These are phyloP conservation scores for Oegoconia quadripuncta DNA, from an alignment of 2,888 invertebrate species.

Conservation along the genomic window DNA sequence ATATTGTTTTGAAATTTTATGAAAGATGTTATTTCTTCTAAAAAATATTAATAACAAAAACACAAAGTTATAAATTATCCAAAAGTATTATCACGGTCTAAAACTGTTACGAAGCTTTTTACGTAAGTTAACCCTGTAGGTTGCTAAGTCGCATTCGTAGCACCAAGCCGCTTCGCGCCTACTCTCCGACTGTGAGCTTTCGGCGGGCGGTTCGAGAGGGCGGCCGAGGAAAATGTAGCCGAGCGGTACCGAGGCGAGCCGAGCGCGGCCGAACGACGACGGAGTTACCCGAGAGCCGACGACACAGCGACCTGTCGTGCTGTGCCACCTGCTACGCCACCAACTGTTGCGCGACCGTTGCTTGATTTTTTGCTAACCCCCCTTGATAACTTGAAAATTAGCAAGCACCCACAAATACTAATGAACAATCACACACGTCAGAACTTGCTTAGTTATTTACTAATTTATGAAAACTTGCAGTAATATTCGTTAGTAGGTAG, in stretches of 20 bases:
- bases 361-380: conserved; percentile 71
- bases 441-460: conserved; percentile 15
- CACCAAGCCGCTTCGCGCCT: conserved; percentile 55
- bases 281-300: conserved; percentile 20
- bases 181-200: conserved; percentile 72
- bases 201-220: conserved; percentile 72
- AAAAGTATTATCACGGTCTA: conserved; percentile 7
- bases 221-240: conserved; percentile 60
- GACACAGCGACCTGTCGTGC: conserved; percentile 63
- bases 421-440: conserved; percentile 7
- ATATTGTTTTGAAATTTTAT: no score
- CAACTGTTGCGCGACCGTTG: conserved; percentile 78
- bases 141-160: no score
- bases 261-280: conserved; percentile 38
- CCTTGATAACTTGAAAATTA: conserved; percentile 56
- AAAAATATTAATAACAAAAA: background rate
- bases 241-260: conserved; percentile 39
- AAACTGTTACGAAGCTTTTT: conserved; percentile 40
- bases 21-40: conserved; percentile 1
- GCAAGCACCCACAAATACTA: conserved; percentile 34
- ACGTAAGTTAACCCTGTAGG: conserved; percentile 17
- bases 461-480: no score
- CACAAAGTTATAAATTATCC: conserved; percentile 4
- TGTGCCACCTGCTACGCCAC: conserved; percentile 72
- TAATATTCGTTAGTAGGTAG: background rate